These are phyloP conservation scores for Chloropsis cyanopogon DNA, from an alignment of 2,113 vertebrate species.

Conservation along the genomic window DNA sequence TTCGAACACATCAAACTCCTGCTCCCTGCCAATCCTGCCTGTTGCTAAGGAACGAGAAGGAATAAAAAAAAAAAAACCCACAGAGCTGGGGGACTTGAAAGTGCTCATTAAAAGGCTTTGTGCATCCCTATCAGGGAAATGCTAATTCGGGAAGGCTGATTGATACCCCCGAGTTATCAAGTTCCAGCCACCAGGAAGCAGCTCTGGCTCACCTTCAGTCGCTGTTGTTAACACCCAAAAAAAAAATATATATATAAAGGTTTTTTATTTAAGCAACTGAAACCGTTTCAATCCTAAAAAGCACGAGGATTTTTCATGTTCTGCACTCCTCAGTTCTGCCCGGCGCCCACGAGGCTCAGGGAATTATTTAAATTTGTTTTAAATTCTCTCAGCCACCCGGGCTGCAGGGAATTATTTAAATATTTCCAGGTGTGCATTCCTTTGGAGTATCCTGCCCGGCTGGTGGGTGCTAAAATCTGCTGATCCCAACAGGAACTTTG, in stretches of 20 bases:
- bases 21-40: constrained; percentile 65
- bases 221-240: neutral
- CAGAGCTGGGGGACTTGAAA: constrained; percentile 61
- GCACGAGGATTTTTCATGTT: neutral
- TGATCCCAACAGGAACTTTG: neutral
- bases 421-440: neutral
- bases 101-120: constrained; percentile 73
- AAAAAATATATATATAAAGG: too few species aligned
- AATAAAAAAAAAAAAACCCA: constrained; percentile 33
- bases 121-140: constrained; percentile 69
- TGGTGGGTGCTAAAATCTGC: neutral
- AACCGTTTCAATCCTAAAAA: constrained; percentile 15
- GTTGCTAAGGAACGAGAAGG: constrained; percentile 76
- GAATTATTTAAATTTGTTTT: constrained; percentile 31
- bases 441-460: neutral
- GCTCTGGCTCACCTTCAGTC: constrained; percentile 40
- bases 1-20: constrained; percentile 64
- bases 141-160: constrained; percentile 69
- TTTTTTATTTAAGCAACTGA: constrained; percentile 70
- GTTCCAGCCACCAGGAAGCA: constrained; percentile 49
- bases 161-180: constrained; percentile 60
- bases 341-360: neutral
- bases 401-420: neutral
- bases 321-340: neutral
- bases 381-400: neutral